phyloP scores from a whole-genome alignment of 2,113 vertebrate genomes.

The Crocuta crocuta region DNA sequence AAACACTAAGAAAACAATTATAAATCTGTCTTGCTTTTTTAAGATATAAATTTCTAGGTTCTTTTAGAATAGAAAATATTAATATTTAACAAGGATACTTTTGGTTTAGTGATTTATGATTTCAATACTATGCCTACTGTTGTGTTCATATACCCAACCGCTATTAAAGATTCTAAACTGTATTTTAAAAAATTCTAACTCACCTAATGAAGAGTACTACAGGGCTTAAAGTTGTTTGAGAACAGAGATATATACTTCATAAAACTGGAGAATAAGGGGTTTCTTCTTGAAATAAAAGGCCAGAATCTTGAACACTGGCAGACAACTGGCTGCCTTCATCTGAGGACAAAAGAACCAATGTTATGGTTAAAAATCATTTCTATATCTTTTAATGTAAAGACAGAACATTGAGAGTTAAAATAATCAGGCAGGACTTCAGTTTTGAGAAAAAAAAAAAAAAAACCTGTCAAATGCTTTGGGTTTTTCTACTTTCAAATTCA shows the following conservation, averaged over 20 bases:
- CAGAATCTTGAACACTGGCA: not conserved
- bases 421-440: not conserved
- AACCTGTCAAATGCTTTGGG: not conserved
- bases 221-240: not conserved
- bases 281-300: not conserved
- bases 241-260: not conserved
- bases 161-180: not conserved
- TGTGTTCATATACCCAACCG: not conserved
- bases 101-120: not conserved
- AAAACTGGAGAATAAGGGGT: not conserved
- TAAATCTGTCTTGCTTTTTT: not conserved
- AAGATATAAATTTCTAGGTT: not conserved
- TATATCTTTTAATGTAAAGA: conserved; percentile 2
- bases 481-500: conserved; percentile 22
- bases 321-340: not conserved
- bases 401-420: not conserved
- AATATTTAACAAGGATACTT: not conserved
- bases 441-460: not conserved
- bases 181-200: conserved; percentile 40
- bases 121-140: not conserved
- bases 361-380: not conserved
- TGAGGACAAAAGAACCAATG: not conserved
- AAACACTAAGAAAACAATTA: conserved; percentile 28
- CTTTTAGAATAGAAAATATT: not conserved
- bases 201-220: not conserved